Evolutionary conservation across 2,888 invertebrate genomes (phyloP), one percentile per base, ranked within the genome.

Genomic region (Anoncus sp.): DNA sequence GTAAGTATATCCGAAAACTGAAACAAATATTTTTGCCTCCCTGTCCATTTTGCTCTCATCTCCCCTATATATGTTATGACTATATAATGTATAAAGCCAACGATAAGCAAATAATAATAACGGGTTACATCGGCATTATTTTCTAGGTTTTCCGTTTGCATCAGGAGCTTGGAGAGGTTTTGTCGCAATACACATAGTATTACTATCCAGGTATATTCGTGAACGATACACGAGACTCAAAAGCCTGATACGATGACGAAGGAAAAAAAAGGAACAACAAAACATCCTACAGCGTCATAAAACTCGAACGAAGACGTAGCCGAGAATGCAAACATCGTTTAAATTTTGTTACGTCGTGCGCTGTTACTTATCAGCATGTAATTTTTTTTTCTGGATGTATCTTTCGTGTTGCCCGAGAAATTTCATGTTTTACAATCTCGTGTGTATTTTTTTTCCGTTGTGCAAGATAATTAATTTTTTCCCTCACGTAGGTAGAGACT

Each of bases 81-180:
- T 22, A 57, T 57, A 57, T 6, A 20, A 57, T 35, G 57, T 40
- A 57, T 10, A 57, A 57, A 57, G 20, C 80, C 76, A 77, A 79
- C 84, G 85, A 85, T 87, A 85, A 86, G 85, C 84, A 85, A 86
- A 85, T 85, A 85, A 83, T 83, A 84, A 77, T 80, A 84, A 84
- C 84, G 71, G 59, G 12, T 47, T 35, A 53, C 45, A 55, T 62
- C 67, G 35, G 38, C 55, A 2, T 66, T 22, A 66, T 40, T 35
- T 22, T 35, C 55, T 12, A 14, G 62, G 69, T 66, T 75, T 66
- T 51, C 66, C 63, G 49, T 43, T 43, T 60, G 14, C 57, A 20
- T 31, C 40, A 45, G 24, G 67, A 35, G 38, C 43, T 38, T 59
- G 57, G 24, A 55, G 22, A 38, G 53, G 51, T 16, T 40, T 60